Percentiles rank a stretch among this genome's conserved stretches.
phyloP scores from a whole-genome alignment of 1,140 invertebrate species.

The Trinorchestia longiramus region DNA sequence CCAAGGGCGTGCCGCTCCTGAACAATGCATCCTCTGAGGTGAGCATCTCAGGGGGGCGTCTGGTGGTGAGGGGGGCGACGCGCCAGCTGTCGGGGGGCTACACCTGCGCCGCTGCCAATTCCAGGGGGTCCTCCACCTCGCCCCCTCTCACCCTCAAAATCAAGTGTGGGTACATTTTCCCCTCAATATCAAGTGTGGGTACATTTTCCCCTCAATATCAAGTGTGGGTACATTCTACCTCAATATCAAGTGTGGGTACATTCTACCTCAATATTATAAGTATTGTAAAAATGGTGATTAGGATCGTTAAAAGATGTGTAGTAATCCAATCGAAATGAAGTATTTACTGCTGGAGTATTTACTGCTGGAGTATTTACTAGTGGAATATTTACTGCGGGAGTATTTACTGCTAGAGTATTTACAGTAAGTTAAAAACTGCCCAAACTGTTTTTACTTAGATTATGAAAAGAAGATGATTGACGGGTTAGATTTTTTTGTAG shows the following conservation, averaged over 20 bases:
- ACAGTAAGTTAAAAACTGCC: no score
- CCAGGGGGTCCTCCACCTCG: constrained; percentile 87
- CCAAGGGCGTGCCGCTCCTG: background rate
- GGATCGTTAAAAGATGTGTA: no score
- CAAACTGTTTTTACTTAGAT: no score
- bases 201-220: background rate
- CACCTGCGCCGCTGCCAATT: constrained; percentile 87
- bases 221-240: background rate
- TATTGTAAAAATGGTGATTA: no score
- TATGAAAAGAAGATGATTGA: no score
- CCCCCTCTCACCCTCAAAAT: constrained; percentile 84
- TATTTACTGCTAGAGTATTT: no score
- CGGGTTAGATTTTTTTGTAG: no score
- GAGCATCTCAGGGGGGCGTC: background rate
- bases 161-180: constrained; percentile 82
- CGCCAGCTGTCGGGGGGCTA: constrained; percentile 84
- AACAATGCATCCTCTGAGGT: background rate
- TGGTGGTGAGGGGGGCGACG: constrained; percentile 72
- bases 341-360: no score
- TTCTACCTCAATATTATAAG: background rate
- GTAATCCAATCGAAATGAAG: no score
- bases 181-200: background rate
- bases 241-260: background rate
- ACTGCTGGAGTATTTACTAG: no score
- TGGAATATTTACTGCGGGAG: no score